These are phyloP conservation scores for Sphenodon punctatus DNA, from an alignment of 2,797 vertebrate species.

Conservation along the genomic window DNA sequence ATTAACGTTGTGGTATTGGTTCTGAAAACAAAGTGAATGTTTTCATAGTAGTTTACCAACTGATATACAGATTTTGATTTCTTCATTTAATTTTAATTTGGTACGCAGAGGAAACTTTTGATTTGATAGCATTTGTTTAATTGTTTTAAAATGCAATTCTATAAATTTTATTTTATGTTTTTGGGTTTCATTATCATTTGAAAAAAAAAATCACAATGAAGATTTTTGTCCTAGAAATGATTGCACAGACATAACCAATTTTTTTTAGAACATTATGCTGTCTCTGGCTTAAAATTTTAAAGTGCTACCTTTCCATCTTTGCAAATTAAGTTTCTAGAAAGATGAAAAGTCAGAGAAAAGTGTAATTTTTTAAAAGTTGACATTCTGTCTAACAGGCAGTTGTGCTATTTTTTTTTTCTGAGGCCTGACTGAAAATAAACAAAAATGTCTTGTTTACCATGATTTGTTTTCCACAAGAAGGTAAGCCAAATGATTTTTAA, in stretches of 20 bases:
- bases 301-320: not conserved
- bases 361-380: not conserved
- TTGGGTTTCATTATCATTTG: not conserved
- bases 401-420: slow-evolving; percentile 30
- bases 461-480: slow-evolving; percentile 62
- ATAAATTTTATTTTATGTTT: no score
- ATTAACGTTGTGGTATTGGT: not conserved
- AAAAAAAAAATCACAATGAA: not conserved
- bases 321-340: not conserved
- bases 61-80: not conserved
- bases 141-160: no score
- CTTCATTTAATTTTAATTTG: not conserved
- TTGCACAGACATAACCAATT: not conserved
- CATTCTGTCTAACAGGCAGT: not conserved
- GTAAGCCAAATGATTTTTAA: slow-evolving; percentile 43
- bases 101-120: not conserved
- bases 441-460: slow-evolving; percentile 58
- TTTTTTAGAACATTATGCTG: no score
- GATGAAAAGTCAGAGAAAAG: not conserved
- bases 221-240: not conserved
- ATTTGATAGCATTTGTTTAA: not conserved
- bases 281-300: not conserved
- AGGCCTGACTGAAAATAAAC: slow-evolving; percentile 21
- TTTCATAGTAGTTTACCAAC: not conserved
- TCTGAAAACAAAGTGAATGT: not conserved